Evolutionary conservation across 2,113 vertebrate genomes (phyloP).

Genomic region (Periophthalmus modestus): DNA sequence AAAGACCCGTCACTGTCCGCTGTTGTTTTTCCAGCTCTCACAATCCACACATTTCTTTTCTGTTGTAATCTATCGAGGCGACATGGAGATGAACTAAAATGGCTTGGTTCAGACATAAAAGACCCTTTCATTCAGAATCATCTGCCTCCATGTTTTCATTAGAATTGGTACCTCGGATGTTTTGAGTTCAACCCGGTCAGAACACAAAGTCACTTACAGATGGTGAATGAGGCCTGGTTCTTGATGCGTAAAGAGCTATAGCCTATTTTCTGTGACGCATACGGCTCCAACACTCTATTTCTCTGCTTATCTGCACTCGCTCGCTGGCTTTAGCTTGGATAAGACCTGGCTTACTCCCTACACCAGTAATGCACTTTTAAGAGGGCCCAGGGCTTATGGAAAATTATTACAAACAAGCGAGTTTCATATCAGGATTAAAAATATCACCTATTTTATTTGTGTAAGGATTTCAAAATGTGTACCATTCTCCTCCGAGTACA

Average conservation of each 20-base stretch:
- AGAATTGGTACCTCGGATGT: constrained; percentile 21
- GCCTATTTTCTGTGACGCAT: constrained; percentile 45
- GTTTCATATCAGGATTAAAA: constrained; percentile 6
- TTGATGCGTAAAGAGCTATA: constrained; percentile 52
- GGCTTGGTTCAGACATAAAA: constrained; percentile 6
- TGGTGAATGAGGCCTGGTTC: constrained; percentile 28
- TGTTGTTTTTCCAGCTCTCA: too few relatives aligned
- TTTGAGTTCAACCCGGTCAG: constrained; percentile 36
- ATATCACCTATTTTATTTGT: constrained; percentile 2
- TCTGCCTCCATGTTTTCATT: constrained; percentile 10
- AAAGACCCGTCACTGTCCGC: too few relatives aligned
- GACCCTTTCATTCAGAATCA: constrained; percentile 1
- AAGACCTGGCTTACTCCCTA: constrained; percentile 31
- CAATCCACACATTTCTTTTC: background rate
- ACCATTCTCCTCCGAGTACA: background rate
- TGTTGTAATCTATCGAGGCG: background rate
- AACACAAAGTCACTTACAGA: constrained; percentile 33
- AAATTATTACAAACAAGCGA: constrained; percentile 39
- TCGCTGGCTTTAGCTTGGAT: constrained; percentile 43
- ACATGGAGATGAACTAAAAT: background rate
- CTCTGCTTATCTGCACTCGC: constrained; percentile 51
- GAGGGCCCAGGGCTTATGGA: constrained; percentile 29
- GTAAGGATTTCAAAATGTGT: background rate
- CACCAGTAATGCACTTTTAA: constrained; percentile 47
- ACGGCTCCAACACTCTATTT: constrained; percentile 42